phyloP scores from a whole-genome alignment of 2,888 invertebrate genomes.

The Synergus laeviventris region DNA sequence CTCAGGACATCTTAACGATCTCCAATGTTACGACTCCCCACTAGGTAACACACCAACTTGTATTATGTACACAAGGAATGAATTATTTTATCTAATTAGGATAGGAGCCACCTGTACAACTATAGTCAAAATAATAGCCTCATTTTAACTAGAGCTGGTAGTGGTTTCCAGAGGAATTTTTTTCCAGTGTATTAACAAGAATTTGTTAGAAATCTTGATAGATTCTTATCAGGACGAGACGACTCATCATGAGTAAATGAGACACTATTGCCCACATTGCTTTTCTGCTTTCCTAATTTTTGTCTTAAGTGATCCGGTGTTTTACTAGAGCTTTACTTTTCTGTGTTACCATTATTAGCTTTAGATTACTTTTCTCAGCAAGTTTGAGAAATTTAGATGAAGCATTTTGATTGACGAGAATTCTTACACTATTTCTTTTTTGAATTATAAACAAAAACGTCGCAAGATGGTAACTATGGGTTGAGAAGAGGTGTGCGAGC shows the following conservation, averaged over 20 bases:
- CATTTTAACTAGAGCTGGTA: too few relatives aligned
- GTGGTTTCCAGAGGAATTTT: too few relatives aligned
- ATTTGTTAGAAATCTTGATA: background rate
- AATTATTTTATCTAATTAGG: too few relatives aligned
- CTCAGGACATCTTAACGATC: background rate
- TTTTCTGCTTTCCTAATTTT: background rate
- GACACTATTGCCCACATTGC: background rate
- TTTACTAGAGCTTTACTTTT: conserved; percentile 14
- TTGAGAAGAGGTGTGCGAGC: conserved; percentile 43
- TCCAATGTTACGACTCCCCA: background rate
- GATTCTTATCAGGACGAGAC: background rate
- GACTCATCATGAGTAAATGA: background rate
- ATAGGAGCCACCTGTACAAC: too few relatives aligned
- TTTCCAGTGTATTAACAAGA: background rate
- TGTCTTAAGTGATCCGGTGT: background rate
- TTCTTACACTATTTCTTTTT: background rate
- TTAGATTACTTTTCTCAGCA: background rate
- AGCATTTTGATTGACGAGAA: background rate
- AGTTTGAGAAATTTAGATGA: background rate
- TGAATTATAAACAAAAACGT: background rate
- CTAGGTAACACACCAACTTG: background rate
- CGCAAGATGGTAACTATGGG: conserved; percentile 6
- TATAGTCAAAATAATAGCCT: too few relatives aligned
- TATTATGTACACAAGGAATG: too few relatives aligned
- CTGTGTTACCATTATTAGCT: conserved; percentile 7